These are phyloP conservation scores for Tapirus indicus DNA, from an alignment of 2,797 vertebrate genomes.

Conservation along the genomic window DNA sequence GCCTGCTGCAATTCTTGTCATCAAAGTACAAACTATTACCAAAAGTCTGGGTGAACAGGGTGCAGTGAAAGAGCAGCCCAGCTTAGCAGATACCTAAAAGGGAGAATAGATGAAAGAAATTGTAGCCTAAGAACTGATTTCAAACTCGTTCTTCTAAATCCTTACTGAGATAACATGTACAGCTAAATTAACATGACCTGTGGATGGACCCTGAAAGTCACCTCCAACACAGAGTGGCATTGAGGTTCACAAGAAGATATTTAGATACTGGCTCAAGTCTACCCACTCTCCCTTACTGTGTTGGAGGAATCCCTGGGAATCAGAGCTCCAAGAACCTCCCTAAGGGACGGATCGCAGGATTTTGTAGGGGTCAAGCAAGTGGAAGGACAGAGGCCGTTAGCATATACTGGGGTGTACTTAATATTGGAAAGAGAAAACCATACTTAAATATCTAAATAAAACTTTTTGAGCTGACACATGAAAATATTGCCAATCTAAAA, in stretches of 20 bases:
- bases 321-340: background rate
- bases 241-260: background rate
- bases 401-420: background rate
- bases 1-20: background rate
- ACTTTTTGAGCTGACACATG: background rate
- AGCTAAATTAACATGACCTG: background rate
- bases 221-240: accelerated
- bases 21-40: too few relatives aligned
- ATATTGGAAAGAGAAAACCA: background rate
- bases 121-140: background rate
- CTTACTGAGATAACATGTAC: background rate
- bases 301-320: background rate
- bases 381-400: background rate
- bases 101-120: background rate
- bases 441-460: background rate
- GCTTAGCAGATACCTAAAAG: background rate
- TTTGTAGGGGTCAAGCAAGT: background rate
- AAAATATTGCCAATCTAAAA: background rate
- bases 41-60: background rate
- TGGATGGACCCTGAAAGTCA: background rate
- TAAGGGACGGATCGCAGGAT: background rate
- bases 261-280: background rate
- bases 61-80: accelerated
- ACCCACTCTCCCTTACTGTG: background rate
- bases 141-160: background rate